Base-by-base conservation (phyloP, 1,140 invertebrate genomes). In the Zaprionus inermis region DNA sequence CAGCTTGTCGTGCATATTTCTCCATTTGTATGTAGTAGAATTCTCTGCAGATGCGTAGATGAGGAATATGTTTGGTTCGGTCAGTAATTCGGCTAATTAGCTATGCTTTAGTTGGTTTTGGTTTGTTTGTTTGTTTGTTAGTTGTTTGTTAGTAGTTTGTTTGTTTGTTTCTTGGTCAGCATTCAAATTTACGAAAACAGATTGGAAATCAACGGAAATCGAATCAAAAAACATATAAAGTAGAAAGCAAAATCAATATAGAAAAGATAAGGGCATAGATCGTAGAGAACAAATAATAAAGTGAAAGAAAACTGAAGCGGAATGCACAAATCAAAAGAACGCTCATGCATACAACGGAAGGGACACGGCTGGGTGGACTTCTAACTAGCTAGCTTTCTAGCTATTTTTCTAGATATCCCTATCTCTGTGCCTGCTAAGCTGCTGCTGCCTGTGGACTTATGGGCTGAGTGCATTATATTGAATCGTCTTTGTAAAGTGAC, bases 1-100 rank as follows among this genome's bases (percentile, higher is more conserved):
- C 95, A 32, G 98, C 97, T 93, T 99, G 98, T 81, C 98, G 95
- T 61, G 99, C 98, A 93, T 99, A 99, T 93, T 99, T 99, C 94
- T 99, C 99, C 98, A 99, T 99, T 94, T 99, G 99, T 92, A 99
- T 99, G 94, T 99, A 99, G 95, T 98, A 99, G 94, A 99, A 99
- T 94, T 99, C 99, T 93, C 99, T 99, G 96, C 51, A 96, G 95
- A 91, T 88, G 84, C 84, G 84, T 89, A 88, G 83, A 88, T 88
- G 83, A 88, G 83, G 83, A 86, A 88, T 84, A 84, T 86, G 84
- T 86, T 86, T 86, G 79, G 80, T 69, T 81, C 77, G 83, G 83
- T 88, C 83, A 88, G 83, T 88, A 88, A 74, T 28, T 28, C 24
- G 24, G 77, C 77, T 84, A 76, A 63, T 55, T 67, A 72, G 64